phyloP scores from a whole-genome alignment of 2,113 vertebrate genomes.

The Galbula dea region DNA sequence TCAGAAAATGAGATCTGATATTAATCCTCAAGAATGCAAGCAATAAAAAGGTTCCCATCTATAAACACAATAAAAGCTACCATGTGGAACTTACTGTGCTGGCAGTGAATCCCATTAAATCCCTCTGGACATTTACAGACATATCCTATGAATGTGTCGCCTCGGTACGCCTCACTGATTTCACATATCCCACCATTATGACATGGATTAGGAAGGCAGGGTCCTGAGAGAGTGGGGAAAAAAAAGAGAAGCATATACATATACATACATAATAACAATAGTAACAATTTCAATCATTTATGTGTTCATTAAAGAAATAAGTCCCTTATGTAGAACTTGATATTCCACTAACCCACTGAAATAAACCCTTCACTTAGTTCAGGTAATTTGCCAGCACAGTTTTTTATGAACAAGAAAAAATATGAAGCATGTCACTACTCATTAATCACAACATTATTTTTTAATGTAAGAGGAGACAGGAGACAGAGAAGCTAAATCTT shows the following conservation, averaged over 20 bases:
- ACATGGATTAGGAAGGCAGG: slow-evolving; percentile 94
- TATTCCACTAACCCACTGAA: background rate
- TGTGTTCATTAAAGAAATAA: background rate
- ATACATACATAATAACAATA: background rate
- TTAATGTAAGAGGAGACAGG: slow-evolving; percentile 44
- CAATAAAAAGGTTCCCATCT: background rate
- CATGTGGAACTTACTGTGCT: slow-evolving; percentile 89
- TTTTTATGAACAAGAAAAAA: slow-evolving; percentile 40
- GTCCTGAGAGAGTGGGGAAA: slow-evolving; percentile 75
- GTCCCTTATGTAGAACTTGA: background rate
- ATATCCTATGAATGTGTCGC: slow-evolving; percentile 96
- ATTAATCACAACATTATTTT: slow-evolving; percentile 55
- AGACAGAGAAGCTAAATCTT: slow-evolving; percentile 34
- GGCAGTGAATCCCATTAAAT: slow-evolving; percentile 96
- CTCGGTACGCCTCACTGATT: slow-evolving; percentile 93
- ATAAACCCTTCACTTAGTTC: background rate
- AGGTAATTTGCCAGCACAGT: background rate
- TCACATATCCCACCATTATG: slow-evolving; percentile 95
- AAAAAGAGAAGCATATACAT: background rate
- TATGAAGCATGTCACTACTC: slow-evolving; percentile 15
- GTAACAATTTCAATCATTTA: background rate
- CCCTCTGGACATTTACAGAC: slow-evolving; percentile 91
- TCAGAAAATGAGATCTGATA: background rate
- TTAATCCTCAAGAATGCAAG: background rate
- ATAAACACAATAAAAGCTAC: slow-evolving; percentile 24